Conservation (phyloP, 2,888 invertebrate species). For the Eledona agricola region DNA sequence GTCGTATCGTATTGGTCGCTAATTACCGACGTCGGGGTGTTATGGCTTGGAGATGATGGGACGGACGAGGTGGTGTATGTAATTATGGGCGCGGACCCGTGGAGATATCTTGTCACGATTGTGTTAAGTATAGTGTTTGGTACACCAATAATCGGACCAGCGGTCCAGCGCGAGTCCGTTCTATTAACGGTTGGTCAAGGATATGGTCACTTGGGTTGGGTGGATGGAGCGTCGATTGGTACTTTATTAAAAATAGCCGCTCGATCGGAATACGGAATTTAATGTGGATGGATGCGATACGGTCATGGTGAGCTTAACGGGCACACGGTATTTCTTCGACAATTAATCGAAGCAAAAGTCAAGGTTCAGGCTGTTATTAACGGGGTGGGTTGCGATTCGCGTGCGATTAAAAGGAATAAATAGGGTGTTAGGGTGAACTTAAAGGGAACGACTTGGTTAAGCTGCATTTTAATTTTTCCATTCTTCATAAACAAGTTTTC, state of each 20-base stretch:
- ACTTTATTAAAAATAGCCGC: slow-evolving; percentile 59
- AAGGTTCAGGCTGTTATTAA: slow-evolving; percentile 13
- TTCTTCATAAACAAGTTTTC: too few species aligned
- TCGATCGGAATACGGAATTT: slow-evolving; percentile 54
- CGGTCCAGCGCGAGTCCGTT: slow-evolving; percentile 46
- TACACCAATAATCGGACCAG: slow-evolving; percentile 60
- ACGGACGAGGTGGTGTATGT: slow-evolving; percentile 52
- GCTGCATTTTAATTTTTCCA: too few species aligned
- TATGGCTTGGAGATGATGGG: slow-evolving; percentile 44
- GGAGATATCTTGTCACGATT: slow-evolving; percentile 63
- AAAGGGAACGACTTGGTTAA: too few species aligned
- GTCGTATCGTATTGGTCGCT: too few species aligned
- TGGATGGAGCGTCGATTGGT: slow-evolving; percentile 55
- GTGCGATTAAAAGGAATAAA: too few species aligned
- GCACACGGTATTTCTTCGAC: slow-evolving; percentile 20
- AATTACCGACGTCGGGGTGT: slow-evolving; percentile 44
- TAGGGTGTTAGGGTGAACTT: too few species aligned
- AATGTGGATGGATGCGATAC: slow-evolving; percentile 44
- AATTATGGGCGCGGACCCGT: slow-evolving; percentile 59
- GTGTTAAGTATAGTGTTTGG: slow-evolving; percentile 63
- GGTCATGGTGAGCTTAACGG: slow-evolving; percentile 19
- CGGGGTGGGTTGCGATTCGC: too few species aligned
- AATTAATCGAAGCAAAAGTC: slow-evolving; percentile 24
- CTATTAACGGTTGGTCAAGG: neutral
- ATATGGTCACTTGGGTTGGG: slow-evolving; percentile 25